Evolutionary conservation across 2,113 vertebrate species (phyloP).

Genomic region (Abramis brama): DNA sequence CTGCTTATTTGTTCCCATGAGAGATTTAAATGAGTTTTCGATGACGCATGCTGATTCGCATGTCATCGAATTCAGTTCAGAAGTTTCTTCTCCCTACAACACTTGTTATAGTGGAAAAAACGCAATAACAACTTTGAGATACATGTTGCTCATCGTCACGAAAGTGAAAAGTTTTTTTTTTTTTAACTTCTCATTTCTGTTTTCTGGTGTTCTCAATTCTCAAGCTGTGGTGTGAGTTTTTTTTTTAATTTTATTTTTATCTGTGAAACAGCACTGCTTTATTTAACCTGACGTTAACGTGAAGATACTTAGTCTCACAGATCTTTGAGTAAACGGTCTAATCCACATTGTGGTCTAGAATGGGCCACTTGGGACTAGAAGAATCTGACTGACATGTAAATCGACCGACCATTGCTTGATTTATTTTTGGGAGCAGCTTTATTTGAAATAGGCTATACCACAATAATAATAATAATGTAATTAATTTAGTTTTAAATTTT

Average conservation of each 20-base stretch:
- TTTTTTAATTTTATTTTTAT: not conserved
- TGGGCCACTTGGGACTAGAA: not conserved
- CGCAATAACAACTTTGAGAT: not conserved
- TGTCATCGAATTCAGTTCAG: not conserved
- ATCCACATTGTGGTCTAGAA: not conserved
- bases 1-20: conserved; percentile 1
- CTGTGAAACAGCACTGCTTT: not conserved
- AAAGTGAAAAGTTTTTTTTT: not conserved
- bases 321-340: not conserved
- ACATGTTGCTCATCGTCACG: not conserved
- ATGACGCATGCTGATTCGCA: not conserved
- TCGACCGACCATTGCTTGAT: not conserved
- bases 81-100: not conserved
- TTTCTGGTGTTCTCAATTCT: conserved; percentile 5
- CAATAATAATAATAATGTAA: no score
- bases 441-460: not conserved
- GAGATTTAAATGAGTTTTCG: not conserved
- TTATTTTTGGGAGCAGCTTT: not conserved
- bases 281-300: not conserved
- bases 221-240: not conserved
- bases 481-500: not conserved
- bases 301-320: not conserved
- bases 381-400: not conserved
- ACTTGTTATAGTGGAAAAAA: not conserved
- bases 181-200: conserved; percentile 8